Evolutionary conservation across 2,888 invertebrate genomes (phyloP), one percentile per base, ranked within the genome.

Genomic region (Balanococcus diminutus): DNA sequence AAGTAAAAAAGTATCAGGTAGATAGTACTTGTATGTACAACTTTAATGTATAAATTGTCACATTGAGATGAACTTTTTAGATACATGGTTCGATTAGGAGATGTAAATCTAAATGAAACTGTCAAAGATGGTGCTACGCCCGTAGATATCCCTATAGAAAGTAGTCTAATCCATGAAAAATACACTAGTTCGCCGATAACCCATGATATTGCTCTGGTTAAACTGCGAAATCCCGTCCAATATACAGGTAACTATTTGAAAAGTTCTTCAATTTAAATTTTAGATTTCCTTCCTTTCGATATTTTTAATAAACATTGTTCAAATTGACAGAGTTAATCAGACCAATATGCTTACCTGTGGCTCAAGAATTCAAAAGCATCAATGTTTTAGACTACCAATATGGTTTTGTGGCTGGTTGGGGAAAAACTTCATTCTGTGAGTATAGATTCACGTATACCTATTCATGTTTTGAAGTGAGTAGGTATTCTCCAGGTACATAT

Each of bases 401-500:
- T 87, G 95, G 95, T 0, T 93, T 94, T 88, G 92, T 96, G 4
- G 95, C 95, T 31, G 97, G 97, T 25, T 97, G 96, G 96, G 97
- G 97, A 16, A 92, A 95, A 9, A 90, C 93, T 0, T 90, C 91
- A 85, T 94, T 93, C 89, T 92, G 95, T 95, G 91, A 93, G 94
- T 92, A 87, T 0, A n/a, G 16, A 11, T 39, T 39, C 32, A 39
- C n/a, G n/a, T n/a, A n/a, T n/a, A n/a, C n/a, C n/a, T n/a, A n/a
- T n/a, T n/a, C n/a, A n/a, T 86, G 4, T 83, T 39, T 28, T 51
- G n/a, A 51, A 39, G 39, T 84, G 11, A 56, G 39, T 14, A 28
- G n/a, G 9, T 22, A n/a, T n/a, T n/a, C n/a, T n/a, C n/a, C n/a
- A n/a, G n/a, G n/a, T n/a, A n/a, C n/a, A n/a, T n/a, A n/a, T n/a